Conservation (phyloP, 2,888 invertebrate species). For the Anagyrus pseudococci region DNA sequence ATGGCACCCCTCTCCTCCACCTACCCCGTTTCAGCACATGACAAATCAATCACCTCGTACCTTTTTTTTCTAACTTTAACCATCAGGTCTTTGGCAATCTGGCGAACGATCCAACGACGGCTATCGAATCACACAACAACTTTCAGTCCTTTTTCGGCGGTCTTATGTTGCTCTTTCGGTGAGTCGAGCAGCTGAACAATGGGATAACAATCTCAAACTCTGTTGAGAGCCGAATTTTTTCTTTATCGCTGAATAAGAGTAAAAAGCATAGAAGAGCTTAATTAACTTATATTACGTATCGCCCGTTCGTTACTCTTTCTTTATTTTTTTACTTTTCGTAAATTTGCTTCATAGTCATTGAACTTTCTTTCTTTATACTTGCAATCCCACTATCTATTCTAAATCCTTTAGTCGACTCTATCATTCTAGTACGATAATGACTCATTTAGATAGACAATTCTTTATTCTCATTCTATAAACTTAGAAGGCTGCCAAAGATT, state of each 20-base stretch:
- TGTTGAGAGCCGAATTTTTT: conserved; percentile 15
- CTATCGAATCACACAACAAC: conserved; percentile 94
- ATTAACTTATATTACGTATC: conserved; percentile 26
- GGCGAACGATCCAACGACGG: conserved; percentile 81
- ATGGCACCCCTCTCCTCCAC: too few relatives aligned
- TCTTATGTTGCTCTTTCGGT: conserved; percentile 92
- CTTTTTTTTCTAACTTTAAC: too few relatives aligned
- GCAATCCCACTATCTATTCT: conserved; percentile 11
- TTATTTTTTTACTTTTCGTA: too few relatives aligned
- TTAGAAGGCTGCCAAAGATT: conserved; percentile 26
- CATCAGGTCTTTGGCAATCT: conserved; percentile 93
- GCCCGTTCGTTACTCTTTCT: conserved; percentile 30
- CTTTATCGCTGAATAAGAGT: conserved; percentile 27
- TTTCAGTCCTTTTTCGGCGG: conserved; percentile 92
- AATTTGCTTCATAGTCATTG: conserved; percentile 27
- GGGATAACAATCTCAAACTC: too few relatives aligned
- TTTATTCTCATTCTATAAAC: conserved; percentile 28
- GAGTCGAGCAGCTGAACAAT: conserved; percentile 64
- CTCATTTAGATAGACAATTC: conserved; percentile 19
- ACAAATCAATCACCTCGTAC: conserved; percentile 39
- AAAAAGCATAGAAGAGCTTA: conserved; percentile 33
- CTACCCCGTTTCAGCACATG: too few relatives aligned
- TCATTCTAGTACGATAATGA: conserved; percentile 18
- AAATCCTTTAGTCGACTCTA: conserved; percentile 6
- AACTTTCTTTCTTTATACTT: conserved; percentile 10